A percentile compares a stretch with the other conserved stretches of the same genome.
Conservation (phyloP, 2,888 invertebrate genomes). For the Macaria liturata region DNA sequence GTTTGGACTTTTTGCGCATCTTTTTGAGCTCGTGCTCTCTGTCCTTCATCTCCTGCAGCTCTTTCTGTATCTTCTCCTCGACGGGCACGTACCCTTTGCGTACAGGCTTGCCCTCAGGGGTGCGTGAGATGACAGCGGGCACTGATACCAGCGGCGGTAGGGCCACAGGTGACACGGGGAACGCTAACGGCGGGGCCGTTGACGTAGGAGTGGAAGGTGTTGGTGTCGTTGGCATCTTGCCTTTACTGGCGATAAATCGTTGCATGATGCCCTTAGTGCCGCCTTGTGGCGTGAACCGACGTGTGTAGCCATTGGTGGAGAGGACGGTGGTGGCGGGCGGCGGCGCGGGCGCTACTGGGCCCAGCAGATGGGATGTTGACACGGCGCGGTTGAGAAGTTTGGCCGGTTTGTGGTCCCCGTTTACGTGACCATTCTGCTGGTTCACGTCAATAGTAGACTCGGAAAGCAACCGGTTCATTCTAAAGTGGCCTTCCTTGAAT, state of each 20-base stretch:
- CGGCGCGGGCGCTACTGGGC: constrained; percentile 63
- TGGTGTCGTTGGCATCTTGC: constrained; percentile 82
- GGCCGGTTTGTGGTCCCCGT: constrained; percentile 60
- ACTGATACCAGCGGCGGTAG: constrained; percentile 49
- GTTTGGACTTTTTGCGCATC: constrained; percentile 84
- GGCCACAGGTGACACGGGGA: constrained; percentile 53
- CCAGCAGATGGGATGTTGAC: constrained; percentile 73
- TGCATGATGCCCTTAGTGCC: constrained; percentile 93
- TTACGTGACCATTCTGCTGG: constrained; percentile 71
- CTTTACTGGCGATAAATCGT: constrained; percentile 91
- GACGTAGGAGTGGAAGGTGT: constrained; percentile 52
- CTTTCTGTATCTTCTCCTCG: constrained; percentile 94
- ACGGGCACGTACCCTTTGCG: constrained; percentile 92
- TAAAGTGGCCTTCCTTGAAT: constrained; percentile 85
- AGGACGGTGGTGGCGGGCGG: constrained; percentile 63
- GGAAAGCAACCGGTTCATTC: constrained; percentile 71
- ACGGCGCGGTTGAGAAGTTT: constrained; percentile 69
- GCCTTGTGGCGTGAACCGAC: constrained; percentile 85
- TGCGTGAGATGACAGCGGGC: constrained; percentile 78
- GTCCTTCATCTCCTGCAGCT: constrained; percentile 92
- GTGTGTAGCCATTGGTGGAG: constrained; percentile 77
- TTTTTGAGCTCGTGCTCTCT: constrained; percentile 91
- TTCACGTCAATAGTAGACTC: constrained; percentile 77
- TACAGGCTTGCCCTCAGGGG: constrained; percentile 85
- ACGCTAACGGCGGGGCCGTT: constrained; percentile 56